Conservation (phyloP, 1,140 invertebrate genomes). For the Adelges cooleyi region DNA sequence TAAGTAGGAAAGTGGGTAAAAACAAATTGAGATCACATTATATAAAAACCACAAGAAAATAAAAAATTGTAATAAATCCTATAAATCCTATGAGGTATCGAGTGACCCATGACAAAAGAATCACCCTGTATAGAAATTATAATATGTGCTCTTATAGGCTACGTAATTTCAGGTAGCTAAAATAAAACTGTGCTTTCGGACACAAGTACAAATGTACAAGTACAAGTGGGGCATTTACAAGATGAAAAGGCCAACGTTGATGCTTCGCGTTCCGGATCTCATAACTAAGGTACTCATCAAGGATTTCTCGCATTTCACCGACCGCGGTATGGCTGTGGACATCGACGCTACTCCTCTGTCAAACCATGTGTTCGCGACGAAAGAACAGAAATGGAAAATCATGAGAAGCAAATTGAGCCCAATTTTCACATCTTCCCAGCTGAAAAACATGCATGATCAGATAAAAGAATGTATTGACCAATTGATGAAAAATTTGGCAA, state of each 20-base stretch:
- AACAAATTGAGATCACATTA: too few species aligned
- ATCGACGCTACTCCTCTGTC: slow-evolving; percentile 40
- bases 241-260: slow-evolving; percentile 40
- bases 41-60: too few species aligned
- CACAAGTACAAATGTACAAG: too few species aligned
- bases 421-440: slow-evolving; percentile 46
- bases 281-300: slow-evolving; percentile 42
- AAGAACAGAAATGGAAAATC: slow-evolving; percentile 42
- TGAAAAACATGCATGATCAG: slow-evolving; percentile 45
- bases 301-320: slow-evolving; percentile 40
- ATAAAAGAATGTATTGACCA: slow-evolving; percentile 38
- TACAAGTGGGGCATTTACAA: slow-evolving; percentile 39
- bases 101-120: too few species aligned
- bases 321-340: slow-evolving; percentile 35
- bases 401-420: slow-evolving; percentile 44
- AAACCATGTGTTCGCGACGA: slow-evolving; percentile 42
- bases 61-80: too few species aligned
- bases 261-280: slow-evolving; percentile 43
- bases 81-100: too few species aligned
- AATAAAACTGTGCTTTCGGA: too few species aligned
- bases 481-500: not conserved
- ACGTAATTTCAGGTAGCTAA: too few species aligned
- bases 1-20: too few species aligned
- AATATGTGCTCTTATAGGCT: too few species aligned
- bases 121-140: too few species aligned